Conservation (phyloP, 2,888 invertebrate species). For the Zygothrica quintamaculata region DNA sequence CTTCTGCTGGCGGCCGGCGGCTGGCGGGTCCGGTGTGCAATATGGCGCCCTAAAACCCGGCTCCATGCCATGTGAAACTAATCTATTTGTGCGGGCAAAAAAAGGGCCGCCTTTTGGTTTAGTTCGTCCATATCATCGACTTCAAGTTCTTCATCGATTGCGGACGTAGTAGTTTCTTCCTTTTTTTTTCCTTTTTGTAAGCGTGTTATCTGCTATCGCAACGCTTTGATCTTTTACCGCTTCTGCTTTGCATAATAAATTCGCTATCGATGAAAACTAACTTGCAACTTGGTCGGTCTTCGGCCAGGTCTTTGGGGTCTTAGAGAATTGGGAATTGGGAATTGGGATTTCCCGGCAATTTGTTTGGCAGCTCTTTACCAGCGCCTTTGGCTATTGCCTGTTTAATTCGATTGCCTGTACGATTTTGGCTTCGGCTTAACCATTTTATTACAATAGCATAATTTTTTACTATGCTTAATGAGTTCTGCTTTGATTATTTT, state of each 20-base stretch:
- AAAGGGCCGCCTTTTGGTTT: constrained; percentile 44
- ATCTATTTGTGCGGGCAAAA: constrained; percentile 76
- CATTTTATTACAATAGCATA: constrained; percentile 78
- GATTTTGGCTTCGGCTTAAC: constrained; percentile 71
- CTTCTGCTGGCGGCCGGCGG: constrained; percentile 79
- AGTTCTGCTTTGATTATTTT: constrained; percentile 78
- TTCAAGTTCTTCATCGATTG: constrained; percentile 44
- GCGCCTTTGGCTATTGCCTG: constrained; percentile 69
- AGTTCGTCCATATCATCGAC: constrained; percentile 17
- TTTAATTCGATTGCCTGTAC: constrained; percentile 77
- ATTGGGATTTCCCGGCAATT: constrained; percentile 75
- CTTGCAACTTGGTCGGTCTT: constrained; percentile 60
- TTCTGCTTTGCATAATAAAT: constrained; percentile 80
- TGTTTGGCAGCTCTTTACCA: constrained; percentile 64
- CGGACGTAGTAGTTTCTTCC: constrained; percentile 12
- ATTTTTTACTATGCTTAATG: constrained; percentile 78
- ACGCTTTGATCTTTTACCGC: constrained; percentile 79
- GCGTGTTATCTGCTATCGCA: constrained; percentile 78
- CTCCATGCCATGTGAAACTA: constrained; percentile 80
- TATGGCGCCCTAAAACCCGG: constrained; percentile 74
- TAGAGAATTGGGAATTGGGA: constrained; percentile 15
- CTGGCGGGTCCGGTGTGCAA: constrained; percentile 70
- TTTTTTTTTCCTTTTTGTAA: constrained; percentile 7
- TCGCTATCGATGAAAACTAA: constrained; percentile 78
- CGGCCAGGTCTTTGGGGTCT: background rate